Percentiles rank a stretch among this genome's conserved stretches.
These are phyloP conservation scores for Madoqua kirkii DNA, from an alignment of 2,113 vertebrate species.

Conservation along the genomic window DNA sequence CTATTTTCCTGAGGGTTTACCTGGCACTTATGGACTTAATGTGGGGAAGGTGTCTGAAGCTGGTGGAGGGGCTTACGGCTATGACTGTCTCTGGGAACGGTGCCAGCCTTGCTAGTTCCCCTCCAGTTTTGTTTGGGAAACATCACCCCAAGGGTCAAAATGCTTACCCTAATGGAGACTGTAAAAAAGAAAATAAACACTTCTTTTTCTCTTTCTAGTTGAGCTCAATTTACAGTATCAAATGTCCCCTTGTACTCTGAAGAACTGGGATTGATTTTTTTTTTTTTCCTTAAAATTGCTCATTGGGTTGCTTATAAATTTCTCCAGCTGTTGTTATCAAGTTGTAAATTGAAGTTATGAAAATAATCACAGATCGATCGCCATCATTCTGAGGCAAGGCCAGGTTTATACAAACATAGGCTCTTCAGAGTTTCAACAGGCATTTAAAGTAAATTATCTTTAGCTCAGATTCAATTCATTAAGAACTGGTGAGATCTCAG, in stretches of 20 bases:
- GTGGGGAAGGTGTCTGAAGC: neutral
- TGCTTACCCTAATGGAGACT: neutral
- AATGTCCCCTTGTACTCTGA: constrained; percentile 35
- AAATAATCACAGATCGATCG: constrained; percentile 42
- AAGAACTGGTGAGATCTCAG: neutral
- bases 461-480: constrained; percentile 25
- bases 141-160: neutral
- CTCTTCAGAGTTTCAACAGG: neutral
- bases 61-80: neutral
- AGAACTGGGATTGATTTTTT: constrained; percentile 29
- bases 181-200: neutral
- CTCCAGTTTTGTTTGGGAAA: neutral
- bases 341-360: constrained; percentile 62
- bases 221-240: constrained; percentile 51
- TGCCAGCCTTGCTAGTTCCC: neutral
- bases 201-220: neutral
- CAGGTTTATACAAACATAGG: neutral
- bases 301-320: neutral
- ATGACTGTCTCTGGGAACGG: neutral
- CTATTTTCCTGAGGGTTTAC: neutral
- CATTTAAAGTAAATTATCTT: constrained; percentile 23
- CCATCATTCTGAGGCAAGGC: neutral
- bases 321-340: constrained; percentile 51
- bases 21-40: accelerated
- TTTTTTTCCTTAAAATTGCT: constrained; percentile 19